Base-by-base conservation (phyloP, 2,888 invertebrate genomes). In the Elegia similella region DNA sequence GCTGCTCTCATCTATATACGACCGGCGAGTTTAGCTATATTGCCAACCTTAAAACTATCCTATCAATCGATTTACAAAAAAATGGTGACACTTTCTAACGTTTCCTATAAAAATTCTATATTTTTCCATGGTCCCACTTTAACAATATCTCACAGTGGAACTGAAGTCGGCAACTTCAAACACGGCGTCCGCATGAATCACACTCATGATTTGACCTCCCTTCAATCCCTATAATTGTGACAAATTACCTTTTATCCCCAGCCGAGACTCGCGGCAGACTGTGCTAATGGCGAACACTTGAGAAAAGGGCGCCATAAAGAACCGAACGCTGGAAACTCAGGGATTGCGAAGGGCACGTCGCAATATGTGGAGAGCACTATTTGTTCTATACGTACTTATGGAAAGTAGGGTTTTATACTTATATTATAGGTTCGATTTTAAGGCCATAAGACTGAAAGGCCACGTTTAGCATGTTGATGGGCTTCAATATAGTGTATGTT, bases 171-270 rank as follows among this genome's bases (percentile, higher is more conserved):
- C 13, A 12, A 44, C 52, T 55, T 56, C 53, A 30, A 52, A 56
- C 48, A 56, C 58, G 46, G 55, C 55, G 38, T 29, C 58, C 54
- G 38, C 42, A 57, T 64, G 67, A 67, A 61, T 66, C 61, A 57
- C 52, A 58, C 57, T 57, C 59, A 67, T 70, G 69, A 66, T 64
- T 68, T 58, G 65, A 61, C 62, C 62, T 58, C 61, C 63, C 65
- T 63, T 66, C 62, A 76, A 80, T 76, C 78, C 79, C 78, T 75
- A 78, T 86, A 87, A 88, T 88, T 86, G 86, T 88, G 85, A 88
- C 86, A 86, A 86, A 88, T 87, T 77, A 82, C 81, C 80, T 69
- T 76, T 76, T 82, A 82, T 79, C 78, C 78, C 65, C 64, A 16
- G 73, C 73, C 75, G 76, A 75, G 80, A 78, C 78, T 72, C 74